Evolutionary conservation across 2,888 invertebrate genomes (phyloP).

Genomic region (Sturmia bella): DNA sequence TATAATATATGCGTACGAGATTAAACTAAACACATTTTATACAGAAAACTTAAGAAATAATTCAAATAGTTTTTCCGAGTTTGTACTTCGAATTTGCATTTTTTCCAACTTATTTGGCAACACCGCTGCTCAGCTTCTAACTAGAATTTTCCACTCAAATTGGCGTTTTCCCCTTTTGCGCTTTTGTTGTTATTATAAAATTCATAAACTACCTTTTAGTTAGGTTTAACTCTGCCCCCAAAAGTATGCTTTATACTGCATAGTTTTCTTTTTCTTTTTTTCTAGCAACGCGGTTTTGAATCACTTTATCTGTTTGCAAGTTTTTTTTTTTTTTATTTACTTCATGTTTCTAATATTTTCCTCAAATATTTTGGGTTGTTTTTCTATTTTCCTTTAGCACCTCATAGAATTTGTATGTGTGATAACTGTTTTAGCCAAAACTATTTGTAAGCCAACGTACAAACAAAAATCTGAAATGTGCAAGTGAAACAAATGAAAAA

Average conservation of each 20-base stretch:
- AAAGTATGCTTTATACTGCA: slow-evolving; percentile 49
- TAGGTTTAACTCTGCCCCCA: not conserved
- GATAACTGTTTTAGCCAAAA: slow-evolving; percentile 39
- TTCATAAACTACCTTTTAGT: not conserved
- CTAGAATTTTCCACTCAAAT: too few species aligned
- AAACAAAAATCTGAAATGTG: slow-evolving; percentile 12
- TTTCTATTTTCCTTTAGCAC: slow-evolving; percentile 30
- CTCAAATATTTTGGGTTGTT: not conserved
- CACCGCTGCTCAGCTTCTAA: too few species aligned
- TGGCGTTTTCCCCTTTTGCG: not conserved
- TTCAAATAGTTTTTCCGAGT: too few species aligned
- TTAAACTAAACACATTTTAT: too few species aligned
- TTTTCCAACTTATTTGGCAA: too few species aligned
- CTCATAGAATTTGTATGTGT: slow-evolving; percentile 48
- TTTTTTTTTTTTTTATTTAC: not conserved
- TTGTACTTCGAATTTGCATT: too few species aligned
- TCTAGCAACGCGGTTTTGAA: slow-evolving; percentile 53
- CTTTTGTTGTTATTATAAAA: not conserved
- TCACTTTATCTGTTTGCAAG: slow-evolving; percentile 49
- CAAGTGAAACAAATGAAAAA: slow-evolving; percentile 49
- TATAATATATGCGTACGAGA: too few species aligned
- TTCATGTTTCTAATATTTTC: not conserved
- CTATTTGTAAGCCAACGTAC: slow-evolving; percentile 24
- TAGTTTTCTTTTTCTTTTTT: slow-evolving; percentile 53
- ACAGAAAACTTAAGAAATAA: too few species aligned